Evolutionary conservation across 2,113 vertebrate species (phyloP).

Genomic region (Limanda limanda): DNA sequence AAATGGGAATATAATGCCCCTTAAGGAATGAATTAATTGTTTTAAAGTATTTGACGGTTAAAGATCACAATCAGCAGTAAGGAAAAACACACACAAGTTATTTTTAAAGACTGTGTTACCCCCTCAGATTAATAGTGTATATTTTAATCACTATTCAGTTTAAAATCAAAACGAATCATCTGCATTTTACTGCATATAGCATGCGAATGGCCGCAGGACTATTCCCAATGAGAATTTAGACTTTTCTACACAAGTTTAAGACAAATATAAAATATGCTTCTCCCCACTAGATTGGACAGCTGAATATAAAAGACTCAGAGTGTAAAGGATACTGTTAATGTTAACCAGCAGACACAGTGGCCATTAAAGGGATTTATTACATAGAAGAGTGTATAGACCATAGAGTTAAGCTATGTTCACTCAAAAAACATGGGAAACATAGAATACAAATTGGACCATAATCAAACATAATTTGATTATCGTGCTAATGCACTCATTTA

Average conservation of each 20-base stretch:
- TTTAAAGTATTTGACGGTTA: constrained; percentile 60
- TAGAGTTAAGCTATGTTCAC: too few relatives aligned
- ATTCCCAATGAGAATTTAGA: constrained; percentile 16
- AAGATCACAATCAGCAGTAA: constrained; percentile 60
- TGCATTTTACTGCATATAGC: constrained; percentile 16
- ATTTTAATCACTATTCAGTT: constrained; percentile 59
- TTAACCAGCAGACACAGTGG: too few relatives aligned
- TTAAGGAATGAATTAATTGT: constrained; percentile 64
- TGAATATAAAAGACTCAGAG: too few relatives aligned
- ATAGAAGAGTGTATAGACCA: too few relatives aligned
- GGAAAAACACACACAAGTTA: constrained; percentile 33
- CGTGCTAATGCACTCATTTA: background rate
- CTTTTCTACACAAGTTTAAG: constrained; percentile 19
- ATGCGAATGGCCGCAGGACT: constrained; percentile 33
- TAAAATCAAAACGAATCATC: constrained; percentile 53
- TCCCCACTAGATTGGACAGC: background rate
- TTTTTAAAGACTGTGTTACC: constrained; percentile 25
- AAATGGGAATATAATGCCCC: constrained; percentile 61
- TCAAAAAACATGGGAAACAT: background rate
- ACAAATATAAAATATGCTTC: background rate
- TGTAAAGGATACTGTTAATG: too few relatives aligned
- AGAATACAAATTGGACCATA: constrained; percentile 6
- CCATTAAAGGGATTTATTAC: too few relatives aligned
- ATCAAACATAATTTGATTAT: constrained; percentile 17
- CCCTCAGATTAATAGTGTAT: constrained; percentile 56